These are phyloP conservation scores for Channallabes apus DNA, from an alignment of 2,797 vertebrate genomes.

Conservation along the genomic window DNA sequence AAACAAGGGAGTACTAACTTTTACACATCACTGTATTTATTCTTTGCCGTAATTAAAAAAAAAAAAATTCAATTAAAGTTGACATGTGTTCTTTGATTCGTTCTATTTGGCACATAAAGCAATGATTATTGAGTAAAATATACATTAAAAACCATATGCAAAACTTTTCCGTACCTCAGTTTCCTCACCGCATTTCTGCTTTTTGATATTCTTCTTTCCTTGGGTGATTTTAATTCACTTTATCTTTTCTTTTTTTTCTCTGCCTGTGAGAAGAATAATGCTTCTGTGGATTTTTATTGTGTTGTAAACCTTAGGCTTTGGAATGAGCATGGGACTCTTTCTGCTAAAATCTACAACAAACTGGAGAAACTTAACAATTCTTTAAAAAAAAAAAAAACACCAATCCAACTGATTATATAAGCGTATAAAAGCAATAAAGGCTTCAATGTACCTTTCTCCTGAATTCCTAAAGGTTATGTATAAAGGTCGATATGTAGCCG, in stretches of 20 bases:
- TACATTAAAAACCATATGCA: not conserved
- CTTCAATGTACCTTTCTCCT: not conserved
- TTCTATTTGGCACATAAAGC: not conserved
- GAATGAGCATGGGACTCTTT: not conserved
- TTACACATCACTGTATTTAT: no score
- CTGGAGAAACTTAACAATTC: not conserved
- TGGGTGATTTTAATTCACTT: no score
- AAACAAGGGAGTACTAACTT: no score
- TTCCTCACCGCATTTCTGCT: not conserved
- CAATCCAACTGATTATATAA: not conserved
- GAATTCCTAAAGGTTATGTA: not conserved
- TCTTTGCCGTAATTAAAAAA: no score
- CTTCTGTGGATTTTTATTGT: not conserved
- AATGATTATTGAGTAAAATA: not conserved
- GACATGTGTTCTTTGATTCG: not conserved
- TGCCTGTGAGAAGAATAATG: not conserved
- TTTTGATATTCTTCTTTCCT: not conserved
- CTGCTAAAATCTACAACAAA: not conserved
- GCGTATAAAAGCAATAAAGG: no score
- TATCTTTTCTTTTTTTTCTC: no score
- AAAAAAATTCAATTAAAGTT: no score
- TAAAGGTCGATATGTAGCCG: not conserved
- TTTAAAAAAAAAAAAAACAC: not conserved
- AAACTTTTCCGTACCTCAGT: not conserved
- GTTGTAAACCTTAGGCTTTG: not conserved